Conservation (phyloP, 2,113 vertebrate species). For the Oncorhynchus mykiss region DNA sequence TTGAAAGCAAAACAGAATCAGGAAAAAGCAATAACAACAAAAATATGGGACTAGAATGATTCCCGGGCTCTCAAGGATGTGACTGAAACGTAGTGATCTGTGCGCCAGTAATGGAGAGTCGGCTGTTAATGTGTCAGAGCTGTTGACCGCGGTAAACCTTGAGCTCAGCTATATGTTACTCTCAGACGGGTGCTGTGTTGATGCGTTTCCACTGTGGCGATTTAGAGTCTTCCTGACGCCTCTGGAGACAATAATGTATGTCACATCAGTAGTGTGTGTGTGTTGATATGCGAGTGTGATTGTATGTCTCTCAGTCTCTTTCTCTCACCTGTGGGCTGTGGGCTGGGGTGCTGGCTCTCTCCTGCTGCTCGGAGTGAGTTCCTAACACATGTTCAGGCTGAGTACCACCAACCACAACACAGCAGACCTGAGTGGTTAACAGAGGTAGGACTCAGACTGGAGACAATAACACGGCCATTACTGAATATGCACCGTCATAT, state of each 20-base stretch:
- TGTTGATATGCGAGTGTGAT: background rate
- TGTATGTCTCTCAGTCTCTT: background rate
- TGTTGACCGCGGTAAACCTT: conserved; percentile 21
- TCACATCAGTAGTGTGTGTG: background rate
- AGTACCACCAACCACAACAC: too few species aligned
- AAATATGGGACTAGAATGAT: background rate
- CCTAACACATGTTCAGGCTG: too few species aligned
- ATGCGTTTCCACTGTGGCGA: background rate
- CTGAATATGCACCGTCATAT: too few species aligned
- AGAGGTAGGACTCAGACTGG: too few species aligned
- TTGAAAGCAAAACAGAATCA: too few species aligned
- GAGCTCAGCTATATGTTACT: background rate
- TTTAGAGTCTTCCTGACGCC: background rate
- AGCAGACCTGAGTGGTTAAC: too few species aligned
- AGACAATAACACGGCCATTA: too few species aligned
- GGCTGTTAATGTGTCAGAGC: conserved; percentile 28
- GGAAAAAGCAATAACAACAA: too few species aligned
- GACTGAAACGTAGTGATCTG: conserved; percentile 13
- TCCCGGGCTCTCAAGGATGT: conserved; percentile 31
- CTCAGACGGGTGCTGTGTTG: background rate
- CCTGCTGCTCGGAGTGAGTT: conserved; percentile 70
- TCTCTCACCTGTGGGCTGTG: conserved; percentile 83
- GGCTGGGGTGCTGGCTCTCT: conserved; percentile 78
- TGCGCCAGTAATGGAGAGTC: conserved; percentile 28
- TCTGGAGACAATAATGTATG: too few species aligned